These are phyloP conservation scores for Anastrepha obliqua DNA, from an alignment of 1,140 invertebrate species.

Conservation along the genomic window DNA sequence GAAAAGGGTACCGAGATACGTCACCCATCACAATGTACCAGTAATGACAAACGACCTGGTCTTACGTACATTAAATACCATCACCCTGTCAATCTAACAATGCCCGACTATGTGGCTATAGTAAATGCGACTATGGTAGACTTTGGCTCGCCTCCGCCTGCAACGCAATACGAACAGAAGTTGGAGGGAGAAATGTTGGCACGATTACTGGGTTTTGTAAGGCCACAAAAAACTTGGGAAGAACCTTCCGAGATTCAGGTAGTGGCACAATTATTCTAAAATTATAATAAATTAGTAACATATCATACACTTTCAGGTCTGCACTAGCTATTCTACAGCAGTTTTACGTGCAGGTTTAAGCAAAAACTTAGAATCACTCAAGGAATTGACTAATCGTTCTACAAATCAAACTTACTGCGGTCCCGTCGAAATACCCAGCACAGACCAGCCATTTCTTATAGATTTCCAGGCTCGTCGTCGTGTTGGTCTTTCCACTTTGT, in stretches of 20 bases:
- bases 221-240: slow-evolving; percentile 83
- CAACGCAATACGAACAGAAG: slow-evolving; percentile 80
- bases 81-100: slow-evolving; percentile 87
- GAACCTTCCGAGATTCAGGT: slow-evolving; percentile 81
- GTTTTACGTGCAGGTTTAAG: slow-evolving; percentile 76
- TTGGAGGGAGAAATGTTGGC: slow-evolving; percentile 84
- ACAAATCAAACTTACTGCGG: slow-evolving; percentile 81
- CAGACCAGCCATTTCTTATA: slow-evolving; percentile 78
- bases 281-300: slow-evolving; percentile 56
- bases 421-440: slow-evolving; percentile 77
- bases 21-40: slow-evolving; percentile 85
- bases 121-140: slow-evolving; percentile 89
- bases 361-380: slow-evolving; percentile 65
- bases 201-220: slow-evolving; percentile 85
- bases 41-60: slow-evolving; percentile 88
- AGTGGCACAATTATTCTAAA: neutral
- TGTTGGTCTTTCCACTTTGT: slow-evolving; percentile 66
- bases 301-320: slow-evolving; percentile 71
- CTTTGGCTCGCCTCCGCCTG: slow-evolving; percentile 81
- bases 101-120: slow-evolving; percentile 89
- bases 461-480: slow-evolving; percentile 78
- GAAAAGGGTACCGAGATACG: slow-evolving; percentile 86
- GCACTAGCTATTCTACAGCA: slow-evolving; percentile 83
- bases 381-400: slow-evolving; percentile 78
- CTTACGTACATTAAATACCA: slow-evolving; percentile 92